Percentiles rank a stretch among this genome's conserved stretches.
phyloP scores from a whole-genome alignment of 2,888 invertebrate genomes.

The Drosophila meridionalis region DNA sequence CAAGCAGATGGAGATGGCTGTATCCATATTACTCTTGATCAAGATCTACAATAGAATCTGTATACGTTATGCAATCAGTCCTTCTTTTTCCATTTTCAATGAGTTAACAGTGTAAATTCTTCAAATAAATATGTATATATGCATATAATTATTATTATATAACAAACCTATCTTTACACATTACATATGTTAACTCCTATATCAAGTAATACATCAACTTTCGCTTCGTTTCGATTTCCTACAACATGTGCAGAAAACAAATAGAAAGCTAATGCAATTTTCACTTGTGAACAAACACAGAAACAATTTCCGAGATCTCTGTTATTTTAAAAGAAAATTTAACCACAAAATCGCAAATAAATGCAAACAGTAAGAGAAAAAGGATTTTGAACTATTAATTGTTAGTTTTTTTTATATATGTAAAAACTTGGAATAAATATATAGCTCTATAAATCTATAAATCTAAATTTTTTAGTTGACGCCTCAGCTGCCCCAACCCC shows the following conservation, averaged over 20 bases:
- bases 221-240: background rate
- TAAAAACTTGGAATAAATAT: no score
- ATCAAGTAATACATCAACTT: background rate
- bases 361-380: no score
- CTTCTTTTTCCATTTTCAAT: no score
- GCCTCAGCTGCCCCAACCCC: background rate
- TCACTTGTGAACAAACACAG: background rate
- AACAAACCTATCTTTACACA: background rate
- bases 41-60: no score
- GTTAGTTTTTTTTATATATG: background rate
- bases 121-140: no score
- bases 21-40: no score
- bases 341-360: background rate
- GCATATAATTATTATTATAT: background rate
- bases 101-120: no score
- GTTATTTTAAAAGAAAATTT: background rate
- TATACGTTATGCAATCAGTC: no score
- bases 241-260: background rate
- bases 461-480: no score
- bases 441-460: no score
- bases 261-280: background rate
- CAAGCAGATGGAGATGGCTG: no score
- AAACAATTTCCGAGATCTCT: background rate
- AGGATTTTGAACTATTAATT: background rate
- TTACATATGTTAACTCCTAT: background rate